phyloP scores from a whole-genome alignment of 2,888 invertebrate genomes.

The Lobophora halterata region DNA sequence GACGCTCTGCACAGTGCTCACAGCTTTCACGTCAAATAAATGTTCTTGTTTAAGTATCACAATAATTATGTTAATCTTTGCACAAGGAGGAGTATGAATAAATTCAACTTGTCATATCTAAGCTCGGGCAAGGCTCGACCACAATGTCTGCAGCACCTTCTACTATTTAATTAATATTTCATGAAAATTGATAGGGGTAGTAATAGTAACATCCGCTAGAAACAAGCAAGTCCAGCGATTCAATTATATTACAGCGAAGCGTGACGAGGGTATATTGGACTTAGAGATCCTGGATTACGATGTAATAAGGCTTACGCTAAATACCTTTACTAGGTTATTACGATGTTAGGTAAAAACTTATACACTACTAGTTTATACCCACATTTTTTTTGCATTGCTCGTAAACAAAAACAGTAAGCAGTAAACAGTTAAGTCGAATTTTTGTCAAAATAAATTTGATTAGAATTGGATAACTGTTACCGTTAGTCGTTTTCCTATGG shows the following conservation, averaged over 20 bases:
- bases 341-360: constrained; percentile 6
- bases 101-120: constrained; percentile 26
- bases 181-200: constrained; percentile 29
- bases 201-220: constrained; percentile 17
- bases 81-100: constrained; percentile 22
- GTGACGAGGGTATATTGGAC: constrained; percentile 34
- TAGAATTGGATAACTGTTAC: too few relatives aligned
- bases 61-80: constrained; percentile 13
- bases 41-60: not conserved
- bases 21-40: not conserved
- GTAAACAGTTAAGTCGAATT: too few relatives aligned
- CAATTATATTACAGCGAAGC: constrained; percentile 30
- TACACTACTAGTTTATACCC: too few relatives aligned
- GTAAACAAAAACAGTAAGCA: not conserved
- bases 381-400: not conserved
- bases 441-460: too few relatives aligned
- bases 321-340: constrained; percentile 16
- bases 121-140: constrained; percentile 11
- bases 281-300: constrained; percentile 29
- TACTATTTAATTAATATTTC: constrained; percentile 29
- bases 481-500: too few relatives aligned
- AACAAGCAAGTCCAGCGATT: constrained; percentile 24
- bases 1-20: not conserved
- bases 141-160: constrained; percentile 13
- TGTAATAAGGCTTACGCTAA: constrained; percentile 26